Conservation (phyloP, 1,140 invertebrate genomes). For the Planococcus citri region DNA sequence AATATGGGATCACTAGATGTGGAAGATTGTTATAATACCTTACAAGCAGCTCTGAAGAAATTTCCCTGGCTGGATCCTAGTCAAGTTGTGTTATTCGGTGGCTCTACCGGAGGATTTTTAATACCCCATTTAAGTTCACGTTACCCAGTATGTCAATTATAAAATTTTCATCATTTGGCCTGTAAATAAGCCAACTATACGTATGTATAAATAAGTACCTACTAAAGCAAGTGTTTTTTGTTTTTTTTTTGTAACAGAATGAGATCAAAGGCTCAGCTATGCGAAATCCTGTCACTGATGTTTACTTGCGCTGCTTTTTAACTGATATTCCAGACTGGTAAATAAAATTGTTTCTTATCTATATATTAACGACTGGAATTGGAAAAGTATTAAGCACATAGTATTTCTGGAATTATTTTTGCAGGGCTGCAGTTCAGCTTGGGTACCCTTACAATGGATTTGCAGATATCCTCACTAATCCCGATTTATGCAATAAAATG, state of each 20-base stretch:
- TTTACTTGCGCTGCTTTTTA: slow-evolving; percentile 48
- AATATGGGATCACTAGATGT: slow-evolving; percentile 69
- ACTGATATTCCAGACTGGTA: slow-evolving; percentile 83
- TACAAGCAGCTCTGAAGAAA: slow-evolving; percentile 39
- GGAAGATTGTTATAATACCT: slow-evolving; percentile 56
- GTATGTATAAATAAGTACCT: too few species aligned
- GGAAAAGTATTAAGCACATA: too few species aligned
- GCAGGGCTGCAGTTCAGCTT: slow-evolving; percentile 38
- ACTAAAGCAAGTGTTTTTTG: too few species aligned
- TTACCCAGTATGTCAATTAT: slow-evolving; percentile 48
- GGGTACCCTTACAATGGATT: slow-evolving; percentile 37
- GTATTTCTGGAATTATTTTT: background rate
- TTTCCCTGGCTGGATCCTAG: slow-evolving; percentile 43
- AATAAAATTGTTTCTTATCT: slow-evolving; percentile 29
- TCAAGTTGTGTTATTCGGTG: slow-evolving; percentile 51
- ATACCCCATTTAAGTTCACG: slow-evolving; percentile 71
- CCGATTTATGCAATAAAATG: slow-evolving; percentile 40
- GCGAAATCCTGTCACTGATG: slow-evolving; percentile 68
- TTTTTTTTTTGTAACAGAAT: slow-evolving; percentile 36
- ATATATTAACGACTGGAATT: background rate
- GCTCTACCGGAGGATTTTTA: slow-evolving; percentile 86
- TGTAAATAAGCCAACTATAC: too few species aligned
- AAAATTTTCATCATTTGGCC: too few species aligned
- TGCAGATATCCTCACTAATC: slow-evolving; percentile 9
- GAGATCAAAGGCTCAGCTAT: slow-evolving; percentile 54